Evolutionary conservation across 2,888 invertebrate species (phyloP).

Genomic region (Polyommatus icarus): DNA sequence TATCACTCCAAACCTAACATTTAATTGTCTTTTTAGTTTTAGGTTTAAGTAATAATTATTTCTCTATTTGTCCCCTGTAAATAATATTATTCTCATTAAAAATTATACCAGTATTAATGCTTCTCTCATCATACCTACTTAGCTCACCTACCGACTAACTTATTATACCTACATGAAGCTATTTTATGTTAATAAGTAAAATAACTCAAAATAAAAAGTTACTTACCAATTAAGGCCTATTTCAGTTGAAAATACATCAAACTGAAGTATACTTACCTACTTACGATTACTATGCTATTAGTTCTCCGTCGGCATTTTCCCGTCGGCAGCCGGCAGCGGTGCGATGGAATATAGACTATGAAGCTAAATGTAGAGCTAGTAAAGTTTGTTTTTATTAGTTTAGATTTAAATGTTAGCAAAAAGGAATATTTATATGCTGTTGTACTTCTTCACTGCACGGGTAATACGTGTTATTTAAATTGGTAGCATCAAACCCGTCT

Average conservation of each 20-base stretch:
- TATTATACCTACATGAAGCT: background rate
- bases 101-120: too few relatives aligned
- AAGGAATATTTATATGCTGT: too few relatives aligned
- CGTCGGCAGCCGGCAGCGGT: conserved; percentile 38
- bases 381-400: too few relatives aligned
- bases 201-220: background rate
- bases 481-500: background rate
- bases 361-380: background rate
- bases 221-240: background rate
- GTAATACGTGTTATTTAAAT: background rate
- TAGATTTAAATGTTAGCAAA: too few relatives aligned
- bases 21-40: too few relatives aligned
- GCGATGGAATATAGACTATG: background rate
- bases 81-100: too few relatives aligned
- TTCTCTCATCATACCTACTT: too few relatives aligned
- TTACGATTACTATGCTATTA: background rate
- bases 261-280: too few relatives aligned
- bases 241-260: background rate
- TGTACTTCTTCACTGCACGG: background rate
- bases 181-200: background rate
- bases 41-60: too few relatives aligned
- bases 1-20: too few relatives aligned
- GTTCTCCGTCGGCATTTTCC: conserved; percentile 42
- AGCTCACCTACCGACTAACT: background rate
- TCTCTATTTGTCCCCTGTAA: too few relatives aligned